Conservation (phyloP, 2,888 invertebrate species). For the Cantharis nigra region DNA sequence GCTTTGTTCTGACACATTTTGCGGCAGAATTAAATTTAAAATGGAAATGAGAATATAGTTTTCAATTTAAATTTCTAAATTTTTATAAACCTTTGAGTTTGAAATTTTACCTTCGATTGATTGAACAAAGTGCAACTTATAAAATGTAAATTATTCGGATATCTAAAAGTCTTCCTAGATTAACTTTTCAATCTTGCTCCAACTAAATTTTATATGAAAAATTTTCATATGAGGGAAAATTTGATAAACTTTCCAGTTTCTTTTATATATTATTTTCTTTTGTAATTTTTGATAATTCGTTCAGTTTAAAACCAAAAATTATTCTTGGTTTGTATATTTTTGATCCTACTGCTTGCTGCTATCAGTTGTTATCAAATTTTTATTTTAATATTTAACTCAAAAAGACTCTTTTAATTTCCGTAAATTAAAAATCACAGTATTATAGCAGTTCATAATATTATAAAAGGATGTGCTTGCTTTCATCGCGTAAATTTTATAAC, state of each 20-base stretch:
- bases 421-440: not conserved
- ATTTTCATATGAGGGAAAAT: not conserved
- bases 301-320: not conserved
- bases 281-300: not conserved
- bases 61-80: conserved; percentile 22
- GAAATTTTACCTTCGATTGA: not conserved
- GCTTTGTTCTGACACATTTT: conserved; percentile 32
- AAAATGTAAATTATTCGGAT: not conserved
- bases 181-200: not conserved
- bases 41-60: conserved; percentile 30
- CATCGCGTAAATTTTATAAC: not conserved
- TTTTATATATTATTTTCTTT: not conserved
- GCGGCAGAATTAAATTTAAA: conserved; percentile 30
- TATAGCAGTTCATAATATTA: not conserved
- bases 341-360: too few species aligned
- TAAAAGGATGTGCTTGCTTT: not conserved
- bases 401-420: not conserved
- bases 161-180: not conserved
- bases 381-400: not conserved
- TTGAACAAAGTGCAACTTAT: not conserved
- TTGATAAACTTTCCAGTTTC: not conserved
- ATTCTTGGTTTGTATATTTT: not conserved
- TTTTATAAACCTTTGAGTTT: not conserved
- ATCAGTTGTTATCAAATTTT: not conserved
- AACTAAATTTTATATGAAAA: not conserved